These are phyloP conservation scores for Pipistrellus nathusii DNA, from an alignment of 2,797 vertebrate genomes.

Conservation along the genomic window DNA sequence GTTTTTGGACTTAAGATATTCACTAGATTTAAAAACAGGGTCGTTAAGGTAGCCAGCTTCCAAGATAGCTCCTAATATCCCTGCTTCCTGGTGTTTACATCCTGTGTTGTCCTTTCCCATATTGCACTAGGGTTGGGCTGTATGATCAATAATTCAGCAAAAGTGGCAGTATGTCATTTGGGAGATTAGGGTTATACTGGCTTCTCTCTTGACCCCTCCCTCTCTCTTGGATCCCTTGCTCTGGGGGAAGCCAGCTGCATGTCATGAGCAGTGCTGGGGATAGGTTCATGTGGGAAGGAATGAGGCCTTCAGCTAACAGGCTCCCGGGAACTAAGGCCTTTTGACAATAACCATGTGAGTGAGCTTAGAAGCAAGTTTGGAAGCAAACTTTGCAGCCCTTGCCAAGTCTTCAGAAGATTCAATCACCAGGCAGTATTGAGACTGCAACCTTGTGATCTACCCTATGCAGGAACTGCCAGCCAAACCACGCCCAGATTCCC, in stretches of 20 bases:
- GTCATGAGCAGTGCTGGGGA: background rate
- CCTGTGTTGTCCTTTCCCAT: background rate
- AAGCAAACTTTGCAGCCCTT: background rate
- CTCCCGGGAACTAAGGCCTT: background rate
- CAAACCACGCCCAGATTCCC: background rate
- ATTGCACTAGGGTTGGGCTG: background rate
- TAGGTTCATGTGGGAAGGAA: background rate
- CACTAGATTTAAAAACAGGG: background rate
- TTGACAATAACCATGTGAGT: background rate
- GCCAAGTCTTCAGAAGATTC: background rate
- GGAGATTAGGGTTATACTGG: background rate
- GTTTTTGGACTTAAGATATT: background rate
- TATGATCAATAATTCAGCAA: background rate
- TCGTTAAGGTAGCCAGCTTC: background rate
- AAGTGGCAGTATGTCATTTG: background rate
- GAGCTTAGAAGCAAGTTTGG: background rate
- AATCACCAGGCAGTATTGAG: background rate
- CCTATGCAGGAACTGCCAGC: background rate
- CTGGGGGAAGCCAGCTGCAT: background rate
- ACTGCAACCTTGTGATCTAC: background rate
- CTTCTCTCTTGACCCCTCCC: background rate
- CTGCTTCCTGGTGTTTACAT: background rate
- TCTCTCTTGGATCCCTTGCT: background rate
- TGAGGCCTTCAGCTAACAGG: background rate
- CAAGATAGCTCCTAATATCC: background rate